These are phyloP conservation scores for Ptyas mucosa DNA, from an alignment of 2,113 vertebrate species.

Conservation along the genomic window DNA sequence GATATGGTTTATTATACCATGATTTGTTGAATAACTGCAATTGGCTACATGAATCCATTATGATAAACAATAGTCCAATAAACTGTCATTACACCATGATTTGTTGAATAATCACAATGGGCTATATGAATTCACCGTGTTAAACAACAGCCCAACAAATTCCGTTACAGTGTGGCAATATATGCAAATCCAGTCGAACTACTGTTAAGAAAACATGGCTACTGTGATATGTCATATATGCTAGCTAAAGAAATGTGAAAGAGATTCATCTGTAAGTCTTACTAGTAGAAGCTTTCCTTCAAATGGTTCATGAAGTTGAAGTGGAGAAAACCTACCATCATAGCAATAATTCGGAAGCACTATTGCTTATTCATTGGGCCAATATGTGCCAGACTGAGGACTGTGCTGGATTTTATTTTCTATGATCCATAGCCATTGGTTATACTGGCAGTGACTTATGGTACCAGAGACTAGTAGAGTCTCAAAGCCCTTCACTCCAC, in stretches of 20 bases:
- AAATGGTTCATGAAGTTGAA: neutral
- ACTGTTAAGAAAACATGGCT: neutral
- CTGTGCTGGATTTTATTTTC: neutral
- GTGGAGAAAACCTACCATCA: neutral
- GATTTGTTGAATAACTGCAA: neutral
- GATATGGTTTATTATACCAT: neutral
- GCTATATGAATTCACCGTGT: neutral
- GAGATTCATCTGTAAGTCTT: neutral
- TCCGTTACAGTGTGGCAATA: neutral
- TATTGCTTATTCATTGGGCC: neutral
- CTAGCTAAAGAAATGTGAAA: neutral
- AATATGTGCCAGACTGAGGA: neutral
- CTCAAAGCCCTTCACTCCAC: neutral
- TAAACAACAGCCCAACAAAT: neutral
- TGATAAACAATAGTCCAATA: too few species aligned
- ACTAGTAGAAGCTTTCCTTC: neutral
- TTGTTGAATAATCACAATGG: neutral
- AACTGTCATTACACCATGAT: neutral
- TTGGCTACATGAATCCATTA: too few species aligned
- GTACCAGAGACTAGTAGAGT: neutral
- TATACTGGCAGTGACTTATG: neutral
- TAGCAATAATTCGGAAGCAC: neutral
- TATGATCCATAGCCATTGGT: neutral
- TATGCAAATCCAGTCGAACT: neutral
- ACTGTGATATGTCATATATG: neutral